Conservation (phyloP, 2,797 vertebrate species). For the Staurois parvus region DNA sequence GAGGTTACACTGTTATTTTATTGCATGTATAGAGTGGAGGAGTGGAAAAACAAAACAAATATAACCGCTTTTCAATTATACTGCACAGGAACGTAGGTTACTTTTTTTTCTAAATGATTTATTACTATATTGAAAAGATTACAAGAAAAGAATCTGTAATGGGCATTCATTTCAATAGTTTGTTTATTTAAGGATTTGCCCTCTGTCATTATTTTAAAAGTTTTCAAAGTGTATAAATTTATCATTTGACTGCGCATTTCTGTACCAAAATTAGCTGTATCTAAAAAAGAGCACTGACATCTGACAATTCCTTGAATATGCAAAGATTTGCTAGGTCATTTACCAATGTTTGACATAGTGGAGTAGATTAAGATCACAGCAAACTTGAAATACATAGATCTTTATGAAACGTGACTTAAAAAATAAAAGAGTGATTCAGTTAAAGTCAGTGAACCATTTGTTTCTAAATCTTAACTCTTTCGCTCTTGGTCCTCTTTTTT, state of each 20-base stretch:
- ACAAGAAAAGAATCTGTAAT: no score
- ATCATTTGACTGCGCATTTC: no score
- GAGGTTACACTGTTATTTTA: slow-evolving; percentile 38
- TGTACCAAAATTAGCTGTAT: no score
- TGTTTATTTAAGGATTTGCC: not conserved
- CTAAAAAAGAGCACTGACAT: not conserved
- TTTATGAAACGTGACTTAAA: not conserved
- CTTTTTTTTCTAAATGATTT: not conserved
- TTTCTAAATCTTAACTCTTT: not conserved
- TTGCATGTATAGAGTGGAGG: not conserved
- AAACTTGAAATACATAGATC: not conserved
- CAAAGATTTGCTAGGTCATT: not conserved
- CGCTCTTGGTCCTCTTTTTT: not conserved
- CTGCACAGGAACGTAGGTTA: not conserved
- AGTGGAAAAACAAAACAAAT: slow-evolving; percentile 17
- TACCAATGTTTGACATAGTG: not conserved
- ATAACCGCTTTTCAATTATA: not conserved
- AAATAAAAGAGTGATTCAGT: no score
- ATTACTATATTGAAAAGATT: no score
- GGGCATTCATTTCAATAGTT: not conserved
- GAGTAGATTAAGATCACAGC: not conserved
- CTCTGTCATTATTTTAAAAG: not conserved
- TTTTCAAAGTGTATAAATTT: no score
- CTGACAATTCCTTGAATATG: not conserved
- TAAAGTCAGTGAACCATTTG: not conserved